phyloP scores from a whole-genome alignment of 2,888 invertebrate genomes.

The Sturmia bella region DNA sequence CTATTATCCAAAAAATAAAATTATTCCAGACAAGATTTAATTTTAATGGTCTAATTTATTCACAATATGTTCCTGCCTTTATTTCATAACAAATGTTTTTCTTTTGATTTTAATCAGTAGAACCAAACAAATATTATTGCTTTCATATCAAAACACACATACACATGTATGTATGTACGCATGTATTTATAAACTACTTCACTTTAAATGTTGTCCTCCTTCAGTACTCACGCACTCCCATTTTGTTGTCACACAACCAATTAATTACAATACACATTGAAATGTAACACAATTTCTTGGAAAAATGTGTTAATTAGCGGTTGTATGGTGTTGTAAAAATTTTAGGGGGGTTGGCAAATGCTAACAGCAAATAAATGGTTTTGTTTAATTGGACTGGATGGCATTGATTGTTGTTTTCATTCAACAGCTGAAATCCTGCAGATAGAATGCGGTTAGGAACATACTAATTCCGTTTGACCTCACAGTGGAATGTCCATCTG shows the following conservation, averaged over 20 bases:
- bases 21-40: no score
- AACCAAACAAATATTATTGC: not conserved
- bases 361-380: not conserved
- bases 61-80: no score
- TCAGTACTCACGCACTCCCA: not conserved
- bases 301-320: constrained; percentile 31
- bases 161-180: not conserved
- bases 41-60: no score
- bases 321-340: not conserved
- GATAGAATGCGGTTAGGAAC: no score
- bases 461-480: no score
- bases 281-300: constrained; percentile 10
- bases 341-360: not conserved
- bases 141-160: not conserved
- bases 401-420: constrained; percentile 33
- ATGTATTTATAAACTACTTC: constrained; percentile 1
- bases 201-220: not conserved
- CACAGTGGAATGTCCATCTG: no score
- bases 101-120: no score
- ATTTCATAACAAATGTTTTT: no score
- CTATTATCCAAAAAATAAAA: no score
- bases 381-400: not conserved
- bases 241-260: constrained; percentile 14
- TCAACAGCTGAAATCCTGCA: no score
- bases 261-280: constrained; percentile 12